A percentile compares a stretch with the other conserved stretches of the same genome.
These are phyloP conservation scores for Hirudinaria manillensis DNA, from an alignment of 2,888 invertebrate genomes.

Conservation along the genomic window DNA sequence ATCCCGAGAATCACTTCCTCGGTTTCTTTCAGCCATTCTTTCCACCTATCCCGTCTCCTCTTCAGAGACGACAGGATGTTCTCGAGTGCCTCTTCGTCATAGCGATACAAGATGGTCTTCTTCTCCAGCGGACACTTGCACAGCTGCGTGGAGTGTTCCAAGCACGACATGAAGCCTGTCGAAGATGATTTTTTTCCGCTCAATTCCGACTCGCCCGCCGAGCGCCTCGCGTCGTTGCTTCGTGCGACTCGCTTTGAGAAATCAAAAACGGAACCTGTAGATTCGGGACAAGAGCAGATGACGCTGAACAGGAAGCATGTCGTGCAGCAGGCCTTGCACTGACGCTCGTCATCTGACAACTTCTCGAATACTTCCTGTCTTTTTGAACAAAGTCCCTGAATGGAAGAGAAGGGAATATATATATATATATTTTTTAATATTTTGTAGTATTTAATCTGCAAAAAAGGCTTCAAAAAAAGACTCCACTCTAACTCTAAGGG, in stretches of 20 bases:
- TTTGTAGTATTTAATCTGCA: too few species aligned
- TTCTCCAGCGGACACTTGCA: slow-evolving; percentile 68
- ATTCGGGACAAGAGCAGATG: slow-evolving; percentile 65
- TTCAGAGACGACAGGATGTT: slow-evolving; percentile 6
- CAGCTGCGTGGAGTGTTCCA: slow-evolving; percentile 75
- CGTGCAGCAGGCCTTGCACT: slow-evolving; percentile 89
- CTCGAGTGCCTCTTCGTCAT: background rate
- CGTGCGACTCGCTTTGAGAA: too few species aligned
- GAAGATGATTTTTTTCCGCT: background rate
- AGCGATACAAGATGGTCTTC: slow-evolving; percentile 9
- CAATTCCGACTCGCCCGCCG: too few species aligned
- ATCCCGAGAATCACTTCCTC: background rate
- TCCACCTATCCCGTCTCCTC: background rate
- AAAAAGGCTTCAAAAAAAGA: too few species aligned
- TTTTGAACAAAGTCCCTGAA: slow-evolving; percentile 73
- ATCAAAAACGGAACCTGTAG: background rate
- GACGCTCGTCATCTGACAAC: slow-evolving; percentile 89
- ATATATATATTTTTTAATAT: background rate
- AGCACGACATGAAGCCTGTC: slow-evolving; percentile 58
- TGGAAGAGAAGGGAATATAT: background rate
- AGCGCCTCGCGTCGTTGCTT: too few species aligned
- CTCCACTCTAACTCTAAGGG: too few species aligned
- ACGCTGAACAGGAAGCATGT: slow-evolving; percentile 94
- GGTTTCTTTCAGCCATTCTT: background rate
- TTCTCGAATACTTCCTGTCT: slow-evolving; percentile 88